Base-by-base conservation (phyloP, 2,113 vertebrate genomes). In the Crotalus viridis region DNA sequence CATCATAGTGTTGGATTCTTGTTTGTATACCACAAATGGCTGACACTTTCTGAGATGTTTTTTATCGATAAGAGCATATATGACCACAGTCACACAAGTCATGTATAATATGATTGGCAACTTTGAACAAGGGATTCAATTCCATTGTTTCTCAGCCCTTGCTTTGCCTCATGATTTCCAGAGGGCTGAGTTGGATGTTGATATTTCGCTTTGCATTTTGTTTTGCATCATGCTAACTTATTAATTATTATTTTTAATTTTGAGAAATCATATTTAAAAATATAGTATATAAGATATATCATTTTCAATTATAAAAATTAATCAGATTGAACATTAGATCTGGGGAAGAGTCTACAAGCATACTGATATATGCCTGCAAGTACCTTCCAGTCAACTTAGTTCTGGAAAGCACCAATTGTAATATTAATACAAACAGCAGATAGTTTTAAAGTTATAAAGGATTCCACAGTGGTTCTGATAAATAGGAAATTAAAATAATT, bases 401-500 rank as follows among this genome's bases (percentile, higher is more conserved):
- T 81, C 17, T 81, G 74, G 17, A 19, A 43, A 81, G 17, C 74
- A 39, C 33, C 17, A 21, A 4, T 81, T 81, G 33, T 81, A 81
- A 81, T 21, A 81, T 21, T 81, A 81, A 39, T 39, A 43, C 24
- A 15, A 55, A 28, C 51, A 85, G 69, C 17, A 39, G 3, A 5
- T 43, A 85, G 55, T 15, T 51, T 26, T 90, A 94, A 92, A 94
- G 43, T 91, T 0, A 0, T 64, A 94, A 90, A 93, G 69, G 5
- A 39, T 91, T 28, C 19, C 57, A 93, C 88, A 59, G 28, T 33
- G 13, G 43, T 33, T 10, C 88, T 94, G 39, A 85, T 91, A 93
- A 87, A 93, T 91, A 93, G 93, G 86, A 93, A 95, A 85, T 51
- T 94, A 91, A 93, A 93, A 94, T 0, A 4, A 95, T 90, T 87